Percentiles rank a stretch among this genome's conserved stretches.
Evolutionary conservation across 1,140 invertebrate genomes (phyloP).

Genomic region (Lasioglossum albipes): DNA sequence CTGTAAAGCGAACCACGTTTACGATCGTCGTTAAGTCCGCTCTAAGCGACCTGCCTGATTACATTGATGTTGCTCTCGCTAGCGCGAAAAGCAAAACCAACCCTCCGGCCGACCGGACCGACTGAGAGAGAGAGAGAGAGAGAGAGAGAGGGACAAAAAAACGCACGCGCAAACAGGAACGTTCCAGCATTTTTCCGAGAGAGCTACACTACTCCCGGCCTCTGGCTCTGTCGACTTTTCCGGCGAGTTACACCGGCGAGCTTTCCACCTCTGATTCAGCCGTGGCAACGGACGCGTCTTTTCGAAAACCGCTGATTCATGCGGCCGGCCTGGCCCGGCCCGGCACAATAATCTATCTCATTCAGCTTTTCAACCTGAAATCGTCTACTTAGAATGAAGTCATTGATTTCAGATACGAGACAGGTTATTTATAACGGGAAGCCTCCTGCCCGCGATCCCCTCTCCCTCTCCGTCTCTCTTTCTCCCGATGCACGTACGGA

Average conservation of each 20-base stretch:
- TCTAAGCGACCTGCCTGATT: conserved; percentile 71
- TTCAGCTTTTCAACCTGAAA: conserved; percentile 6
- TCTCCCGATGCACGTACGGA: too few species aligned
- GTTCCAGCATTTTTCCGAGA: too few species aligned
- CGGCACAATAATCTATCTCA: conserved; percentile 22
- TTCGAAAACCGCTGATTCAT: conserved; percentile 9
- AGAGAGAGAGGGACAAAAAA: too few species aligned
- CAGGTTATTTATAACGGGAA: conserved; percentile 17
- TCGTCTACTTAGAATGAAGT: conserved; percentile 3
- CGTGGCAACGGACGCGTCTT: not conserved
- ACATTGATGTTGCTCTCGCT: conserved; percentile 71
- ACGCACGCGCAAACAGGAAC: too few species aligned
- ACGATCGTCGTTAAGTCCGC: conserved; percentile 72
- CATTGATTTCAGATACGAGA: conserved; percentile 37
- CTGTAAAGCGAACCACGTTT: conserved; percentile 73
- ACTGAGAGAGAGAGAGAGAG: too few species aligned
- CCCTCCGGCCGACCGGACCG: conserved; percentile 11
- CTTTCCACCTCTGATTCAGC: not conserved
- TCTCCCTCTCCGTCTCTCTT: too few species aligned
- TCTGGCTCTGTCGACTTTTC: not conserved
- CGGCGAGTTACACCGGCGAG: not conserved
- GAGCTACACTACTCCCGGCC: too few species aligned
- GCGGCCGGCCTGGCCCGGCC: too few species aligned
- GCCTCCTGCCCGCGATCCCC: not conserved
- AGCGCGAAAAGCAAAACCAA: conserved; percentile 33